phyloP scores from a whole-genome alignment of 2,113 vertebrate genomes.

The Sterrhoptilus dennistouni region DNA sequence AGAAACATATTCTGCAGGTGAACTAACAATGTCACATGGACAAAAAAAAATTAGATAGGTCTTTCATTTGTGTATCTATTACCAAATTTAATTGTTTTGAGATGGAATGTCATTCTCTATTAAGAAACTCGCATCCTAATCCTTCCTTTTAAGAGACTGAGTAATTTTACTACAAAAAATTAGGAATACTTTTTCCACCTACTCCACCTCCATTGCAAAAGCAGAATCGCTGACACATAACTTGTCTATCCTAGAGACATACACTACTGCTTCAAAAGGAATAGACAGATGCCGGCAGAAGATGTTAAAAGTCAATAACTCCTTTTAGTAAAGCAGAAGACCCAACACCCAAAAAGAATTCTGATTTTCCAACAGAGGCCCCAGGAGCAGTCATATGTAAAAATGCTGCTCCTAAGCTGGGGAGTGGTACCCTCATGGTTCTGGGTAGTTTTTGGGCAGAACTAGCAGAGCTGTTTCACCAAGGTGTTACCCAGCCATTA shows the following conservation, averaged over 20 bases:
- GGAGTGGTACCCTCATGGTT: rapidly evolving
- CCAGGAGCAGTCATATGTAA: too few relatives aligned
- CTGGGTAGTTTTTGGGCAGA: neutral
- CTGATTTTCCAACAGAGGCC: neutral
- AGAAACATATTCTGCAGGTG: neutral
- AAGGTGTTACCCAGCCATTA: neutral
- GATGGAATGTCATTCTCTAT: neutral
- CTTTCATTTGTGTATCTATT: neutral
- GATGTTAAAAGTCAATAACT: neutral
- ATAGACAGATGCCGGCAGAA: neutral
- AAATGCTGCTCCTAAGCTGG: neutral
- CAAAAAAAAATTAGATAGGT: neutral
- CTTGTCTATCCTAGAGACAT: neutral
- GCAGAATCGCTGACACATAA: neutral
- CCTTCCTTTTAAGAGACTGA: neutral
- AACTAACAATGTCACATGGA: neutral
- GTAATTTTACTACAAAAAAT: neutral
- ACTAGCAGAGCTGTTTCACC: neutral
- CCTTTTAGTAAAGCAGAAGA: neutral
- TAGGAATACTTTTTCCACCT: neutral
- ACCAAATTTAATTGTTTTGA: neutral
- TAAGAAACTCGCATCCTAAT: neutral
- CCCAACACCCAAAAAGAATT: neutral
- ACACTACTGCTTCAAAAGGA: neutral
- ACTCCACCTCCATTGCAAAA: neutral